A percentile compares a stretch with the other conserved stretches of the same genome.
Conservation (phyloP, 92 coral and sea anemone genomes). For the Galaxea fascicularis region DNA sequence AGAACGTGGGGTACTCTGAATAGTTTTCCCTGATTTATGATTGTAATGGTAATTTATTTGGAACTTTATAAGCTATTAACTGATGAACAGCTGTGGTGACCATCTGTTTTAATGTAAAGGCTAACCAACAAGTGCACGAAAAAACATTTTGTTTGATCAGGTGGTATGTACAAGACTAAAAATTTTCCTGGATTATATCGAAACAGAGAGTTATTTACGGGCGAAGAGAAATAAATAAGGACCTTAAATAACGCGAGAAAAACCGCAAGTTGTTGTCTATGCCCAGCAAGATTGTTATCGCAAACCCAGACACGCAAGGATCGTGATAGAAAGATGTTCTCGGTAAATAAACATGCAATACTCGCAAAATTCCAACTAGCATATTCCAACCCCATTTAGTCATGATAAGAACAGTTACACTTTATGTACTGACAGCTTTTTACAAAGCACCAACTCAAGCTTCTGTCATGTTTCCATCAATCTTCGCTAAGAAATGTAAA, state of each 20-base stretch:
- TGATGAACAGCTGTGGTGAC: neutral
- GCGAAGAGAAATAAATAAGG: neutral
- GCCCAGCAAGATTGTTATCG: neutral
- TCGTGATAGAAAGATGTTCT: neutral
- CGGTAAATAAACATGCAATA: constrained; percentile 8
- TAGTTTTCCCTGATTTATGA: neutral
- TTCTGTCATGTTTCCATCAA: constrained; percentile 10
- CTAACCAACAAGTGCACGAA: neutral
- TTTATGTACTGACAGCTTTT: neutral
- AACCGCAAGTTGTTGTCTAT: neutral
- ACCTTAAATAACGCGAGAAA: neutral
- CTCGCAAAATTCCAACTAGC: neutral
- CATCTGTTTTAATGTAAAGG: neutral
- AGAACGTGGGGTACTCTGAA: constrained; percentile 2
- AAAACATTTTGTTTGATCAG: neutral
- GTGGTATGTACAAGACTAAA: constrained; percentile 3
- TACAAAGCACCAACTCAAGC: constrained; percentile 2
- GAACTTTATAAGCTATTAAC: neutral
- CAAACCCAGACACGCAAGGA: neutral
- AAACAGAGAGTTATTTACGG: neutral
- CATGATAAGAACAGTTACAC: neutral
- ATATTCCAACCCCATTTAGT: constrained; percentile 4
- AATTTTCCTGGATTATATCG: neutral
- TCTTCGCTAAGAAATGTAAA: neutral
- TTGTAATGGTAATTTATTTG: neutral